Conservation (phyloP, 2,888 invertebrate species). For the Ernsta delagoae region DNA sequence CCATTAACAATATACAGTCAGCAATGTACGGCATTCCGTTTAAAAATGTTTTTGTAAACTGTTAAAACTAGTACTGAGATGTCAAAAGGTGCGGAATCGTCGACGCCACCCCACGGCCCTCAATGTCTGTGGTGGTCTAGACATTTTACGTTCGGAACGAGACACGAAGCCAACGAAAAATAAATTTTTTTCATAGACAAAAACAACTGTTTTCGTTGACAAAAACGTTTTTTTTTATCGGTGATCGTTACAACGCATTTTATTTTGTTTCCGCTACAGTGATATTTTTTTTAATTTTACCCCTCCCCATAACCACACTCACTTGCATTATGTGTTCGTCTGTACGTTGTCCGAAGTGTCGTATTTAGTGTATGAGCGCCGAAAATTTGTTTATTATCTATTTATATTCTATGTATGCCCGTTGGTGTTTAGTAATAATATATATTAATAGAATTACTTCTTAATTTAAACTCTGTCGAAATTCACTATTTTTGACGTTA, state of each 20-base stretch:
- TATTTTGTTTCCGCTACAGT: conserved; percentile 67
- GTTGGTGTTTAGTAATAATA: conserved; percentile 17
- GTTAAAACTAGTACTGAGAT: too few species aligned
- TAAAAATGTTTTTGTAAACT: too few species aligned
- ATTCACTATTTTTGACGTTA: conserved; percentile 46
- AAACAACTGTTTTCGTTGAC: too few species aligned
- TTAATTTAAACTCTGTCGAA: conserved; percentile 40
- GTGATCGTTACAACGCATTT: not conserved
- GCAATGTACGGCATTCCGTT: too few species aligned
- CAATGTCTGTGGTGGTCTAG: conserved; percentile 65
- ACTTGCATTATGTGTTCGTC: conserved; percentile 78
- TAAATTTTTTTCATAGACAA: too few species aligned
- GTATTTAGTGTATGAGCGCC: conserved; percentile 11
- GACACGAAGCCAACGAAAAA: too few species aligned
- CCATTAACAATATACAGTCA: too few species aligned
- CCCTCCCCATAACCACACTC: conserved; percentile 75
- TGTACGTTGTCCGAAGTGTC: conserved; percentile 44
- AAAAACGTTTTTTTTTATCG: too few species aligned
- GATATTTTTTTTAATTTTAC: conserved; percentile 50
- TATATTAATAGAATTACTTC: conserved; percentile 15
- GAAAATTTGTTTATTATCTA: conserved; percentile 33
- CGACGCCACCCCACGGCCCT: conserved; percentile 62
- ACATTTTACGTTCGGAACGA: too few species aligned
- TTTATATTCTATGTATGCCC: conserved; percentile 17
- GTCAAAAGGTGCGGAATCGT: conserved; percentile 55